These are phyloP conservation scores for Theropithecus gelada DNA, from an alignment of 2,113 vertebrate genomes.

Conservation along the genomic window DNA sequence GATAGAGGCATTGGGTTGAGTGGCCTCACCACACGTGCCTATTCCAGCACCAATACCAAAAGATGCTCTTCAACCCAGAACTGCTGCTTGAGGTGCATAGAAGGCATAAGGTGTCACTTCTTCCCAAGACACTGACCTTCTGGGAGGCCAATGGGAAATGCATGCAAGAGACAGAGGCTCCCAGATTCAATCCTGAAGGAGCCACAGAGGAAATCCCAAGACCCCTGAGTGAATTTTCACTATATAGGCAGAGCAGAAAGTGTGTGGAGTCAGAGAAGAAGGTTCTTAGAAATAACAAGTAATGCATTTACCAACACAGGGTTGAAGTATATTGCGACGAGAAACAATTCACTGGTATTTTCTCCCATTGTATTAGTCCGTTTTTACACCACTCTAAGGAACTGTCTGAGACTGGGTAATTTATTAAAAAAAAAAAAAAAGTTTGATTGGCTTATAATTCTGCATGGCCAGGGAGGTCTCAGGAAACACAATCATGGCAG, in stretches of 20 bases:
- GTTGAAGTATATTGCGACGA: background rate
- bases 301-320: background rate
- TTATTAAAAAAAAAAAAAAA: too few relatives aligned
- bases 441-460: too few relatives aligned
- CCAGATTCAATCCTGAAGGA: background rate
- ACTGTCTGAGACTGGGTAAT: too few relatives aligned
- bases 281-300: background rate
- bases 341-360: background rate
- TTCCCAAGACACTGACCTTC: background rate
- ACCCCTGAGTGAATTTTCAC: background rate
- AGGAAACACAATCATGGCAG: too few relatives aligned
- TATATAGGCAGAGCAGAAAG: background rate
- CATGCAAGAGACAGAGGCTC: background rate
- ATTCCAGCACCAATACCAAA: background rate
- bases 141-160: background rate
- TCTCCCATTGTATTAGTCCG: background rate
- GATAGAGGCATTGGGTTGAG: accelerated
- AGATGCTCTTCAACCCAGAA: background rate
- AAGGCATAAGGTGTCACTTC: background rate
- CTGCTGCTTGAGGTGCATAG: background rate
- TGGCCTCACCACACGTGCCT: accelerated
- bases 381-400: too few relatives aligned
- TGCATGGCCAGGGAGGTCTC: too few relatives aligned
- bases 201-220: background rate
- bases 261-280: background rate